Evolutionary conservation across 2,888 invertebrate species (phyloP).

Genomic region (Abrostola triplasia): DNA sequence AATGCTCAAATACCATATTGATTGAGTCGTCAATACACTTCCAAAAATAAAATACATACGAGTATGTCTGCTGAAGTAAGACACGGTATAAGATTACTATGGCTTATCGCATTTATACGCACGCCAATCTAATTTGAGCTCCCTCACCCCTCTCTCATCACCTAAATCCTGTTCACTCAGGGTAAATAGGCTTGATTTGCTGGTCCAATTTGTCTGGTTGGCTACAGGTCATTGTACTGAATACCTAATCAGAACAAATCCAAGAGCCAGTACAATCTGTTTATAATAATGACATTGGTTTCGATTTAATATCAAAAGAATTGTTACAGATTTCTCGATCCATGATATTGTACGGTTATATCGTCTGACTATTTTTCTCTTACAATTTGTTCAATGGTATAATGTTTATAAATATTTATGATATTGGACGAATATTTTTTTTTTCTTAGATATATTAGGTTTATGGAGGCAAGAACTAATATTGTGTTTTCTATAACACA

Average conservation of each 20-base stretch:
- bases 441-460: no score
- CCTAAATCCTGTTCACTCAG: constrained; percentile 7
- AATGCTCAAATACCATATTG: no score
- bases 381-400: not conserved
- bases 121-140: constrained; percentile 13
- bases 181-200: constrained; percentile 23
- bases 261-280: constrained; percentile 51
- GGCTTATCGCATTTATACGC: no score
- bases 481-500: not conserved
- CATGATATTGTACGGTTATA: constrained; percentile 3
- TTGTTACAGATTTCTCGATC: constrained; percentile 22
- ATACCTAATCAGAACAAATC: constrained; percentile 28
- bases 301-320: constrained; percentile 23
- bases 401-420: no score
- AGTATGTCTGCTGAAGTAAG: no score
- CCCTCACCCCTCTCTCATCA: constrained; percentile 1
- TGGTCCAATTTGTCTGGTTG: constrained; percentile 26
- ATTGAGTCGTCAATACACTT: no score
- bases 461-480: no score
- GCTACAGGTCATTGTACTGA: constrained; percentile 39
- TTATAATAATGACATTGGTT: constrained; percentile 55
- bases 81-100: no score
- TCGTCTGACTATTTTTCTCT: no score
- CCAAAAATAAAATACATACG: no score
- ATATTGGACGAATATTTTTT: no score